These are phyloP conservation scores for Xenentodon cancila DNA, from an alignment of 2,797 vertebrate species.

Conservation along the genomic window DNA sequence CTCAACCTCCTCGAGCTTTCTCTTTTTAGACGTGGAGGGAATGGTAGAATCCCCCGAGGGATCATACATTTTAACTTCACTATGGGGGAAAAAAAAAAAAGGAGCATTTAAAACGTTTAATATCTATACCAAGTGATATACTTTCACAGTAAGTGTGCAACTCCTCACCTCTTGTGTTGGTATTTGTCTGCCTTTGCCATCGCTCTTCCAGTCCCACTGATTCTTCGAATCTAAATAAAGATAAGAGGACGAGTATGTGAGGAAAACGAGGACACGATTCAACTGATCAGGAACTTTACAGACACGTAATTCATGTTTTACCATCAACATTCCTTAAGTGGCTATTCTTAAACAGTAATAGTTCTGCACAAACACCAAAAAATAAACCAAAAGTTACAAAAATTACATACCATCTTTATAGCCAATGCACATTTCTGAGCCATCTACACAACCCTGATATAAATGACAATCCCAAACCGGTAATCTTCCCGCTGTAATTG, in stretches of 20 bases:
- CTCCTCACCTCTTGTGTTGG: conserved; percentile 92
- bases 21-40: conserved; percentile 91
- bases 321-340: no score
- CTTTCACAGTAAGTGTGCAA: accelerated
- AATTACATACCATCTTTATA: no score
- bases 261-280: no score
- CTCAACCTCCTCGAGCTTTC: conserved; percentile 89
- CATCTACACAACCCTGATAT: no score
- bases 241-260: not conserved
- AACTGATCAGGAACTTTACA: no score
- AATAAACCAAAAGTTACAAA: no score
- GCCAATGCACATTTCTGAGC: no score
- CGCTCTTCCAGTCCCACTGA: conserved; percentile 96
- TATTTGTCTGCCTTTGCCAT: conserved; percentile 95
- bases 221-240: conserved; percentile 87
- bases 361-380: no score
- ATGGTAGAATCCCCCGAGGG: conserved; percentile 94
- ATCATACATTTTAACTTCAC: conserved; percentile 92
- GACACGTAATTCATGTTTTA: no score
- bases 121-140: not conserved
- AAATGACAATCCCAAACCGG: no score
- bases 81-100: conserved; percentile 56
- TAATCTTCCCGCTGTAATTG: no score
- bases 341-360: no score
- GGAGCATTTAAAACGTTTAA: accelerated